These are phyloP conservation scores for Sorex fumeus DNA, from an alignment of 2,113 vertebrate genomes.

Conservation along the genomic window DNA sequence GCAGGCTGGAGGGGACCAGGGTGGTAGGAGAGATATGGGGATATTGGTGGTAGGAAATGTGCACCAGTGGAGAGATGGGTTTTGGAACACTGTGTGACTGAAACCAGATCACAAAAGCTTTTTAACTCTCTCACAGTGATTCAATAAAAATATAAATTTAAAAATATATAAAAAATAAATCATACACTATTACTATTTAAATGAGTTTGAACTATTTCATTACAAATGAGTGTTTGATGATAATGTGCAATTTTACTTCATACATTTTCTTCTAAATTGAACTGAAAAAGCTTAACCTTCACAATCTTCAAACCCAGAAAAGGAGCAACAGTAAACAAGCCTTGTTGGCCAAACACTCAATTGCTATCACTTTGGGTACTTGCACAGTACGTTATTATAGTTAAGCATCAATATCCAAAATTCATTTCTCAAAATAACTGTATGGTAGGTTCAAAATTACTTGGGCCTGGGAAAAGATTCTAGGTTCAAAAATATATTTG, in stretches of 20 bases:
- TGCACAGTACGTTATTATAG: neutral
- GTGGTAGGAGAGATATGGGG: too few species aligned
- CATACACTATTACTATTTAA: neutral
- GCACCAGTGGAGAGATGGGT: too few species aligned
- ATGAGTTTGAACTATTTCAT: slow-evolving; percentile 34
- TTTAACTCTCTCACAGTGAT: neutral
- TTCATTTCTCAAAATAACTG: neutral
- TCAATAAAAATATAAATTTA: too few species aligned
- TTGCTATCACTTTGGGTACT: neutral
- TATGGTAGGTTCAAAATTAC: neutral
- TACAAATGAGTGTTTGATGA: neutral
- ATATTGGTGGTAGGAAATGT: too few species aligned
- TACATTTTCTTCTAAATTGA: slow-evolving; percentile 24
- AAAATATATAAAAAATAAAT: too few species aligned
- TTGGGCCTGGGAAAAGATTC: slow-evolving; percentile 1
- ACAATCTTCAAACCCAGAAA: slow-evolving; percentile 12
- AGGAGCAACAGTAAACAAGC: neutral
- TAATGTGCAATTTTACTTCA: neutral
- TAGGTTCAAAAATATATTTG: neutral
- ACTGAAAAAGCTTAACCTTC: neutral
- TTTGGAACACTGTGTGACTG: too few species aligned
- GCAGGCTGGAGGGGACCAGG: too few species aligned
- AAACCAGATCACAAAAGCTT: neutral
- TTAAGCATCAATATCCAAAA: slow-evolving; percentile 8
- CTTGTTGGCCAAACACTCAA: neutral